Evolutionary conservation across 1,140 invertebrate species (phyloP).

Genomic region (Geopemphigus sp.): DNA sequence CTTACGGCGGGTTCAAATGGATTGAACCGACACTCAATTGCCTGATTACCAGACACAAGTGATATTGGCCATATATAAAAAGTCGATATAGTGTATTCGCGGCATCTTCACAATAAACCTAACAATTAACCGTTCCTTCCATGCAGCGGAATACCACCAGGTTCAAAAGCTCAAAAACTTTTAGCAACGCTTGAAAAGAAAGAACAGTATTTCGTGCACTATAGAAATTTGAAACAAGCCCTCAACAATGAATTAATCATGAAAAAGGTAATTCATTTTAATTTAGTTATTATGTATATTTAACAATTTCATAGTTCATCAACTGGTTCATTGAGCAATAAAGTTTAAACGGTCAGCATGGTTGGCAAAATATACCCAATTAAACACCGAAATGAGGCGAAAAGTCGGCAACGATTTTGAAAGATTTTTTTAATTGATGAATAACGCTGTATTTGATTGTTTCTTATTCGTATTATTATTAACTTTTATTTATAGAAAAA

Average conservation of each 20-base stretch:
- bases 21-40: not conserved
- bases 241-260: slow-evolving; percentile 57
- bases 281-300: not conserved
- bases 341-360: not conserved
- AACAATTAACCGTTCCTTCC: slow-evolving; percentile 56
- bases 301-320: no score
- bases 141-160: slow-evolving; percentile 52
- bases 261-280: slow-evolving; percentile 53
- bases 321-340: not conserved
- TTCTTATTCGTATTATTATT: not conserved
- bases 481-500: not conserved
- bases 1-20: not conserved
- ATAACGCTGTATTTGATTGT: not conserved
- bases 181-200: slow-evolving; percentile 54
- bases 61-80: not conserved
- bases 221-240: slow-evolving; percentile 58
- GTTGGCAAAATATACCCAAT: not conserved
- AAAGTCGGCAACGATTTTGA: not conserved
- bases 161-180: slow-evolving; percentile 53
- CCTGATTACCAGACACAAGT: not conserved
- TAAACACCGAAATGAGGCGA: not conserved
- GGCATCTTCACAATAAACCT: slow-evolving; percentile 53
- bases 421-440: not conserved
- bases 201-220: slow-evolving; percentile 59
- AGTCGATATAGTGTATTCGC: not conserved